Evolutionary conservation across 1,140 invertebrate species (phyloP).

Genomic region (Rhyzopertha dominica): DNA sequence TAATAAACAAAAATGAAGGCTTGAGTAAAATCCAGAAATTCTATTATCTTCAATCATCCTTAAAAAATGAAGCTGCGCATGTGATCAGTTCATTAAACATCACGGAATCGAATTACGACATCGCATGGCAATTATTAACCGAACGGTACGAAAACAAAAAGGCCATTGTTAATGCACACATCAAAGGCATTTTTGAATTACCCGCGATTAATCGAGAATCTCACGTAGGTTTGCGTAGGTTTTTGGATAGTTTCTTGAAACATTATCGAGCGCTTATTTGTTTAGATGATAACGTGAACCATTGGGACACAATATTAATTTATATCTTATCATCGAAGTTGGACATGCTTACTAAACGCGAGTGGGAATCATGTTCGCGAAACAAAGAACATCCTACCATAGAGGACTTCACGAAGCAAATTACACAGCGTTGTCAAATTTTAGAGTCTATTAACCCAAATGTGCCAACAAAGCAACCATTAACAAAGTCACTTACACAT

Average conservation of each 20-base stretch:
- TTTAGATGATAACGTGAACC: slow-evolving; percentile 2
- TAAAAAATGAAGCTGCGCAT: slow-evolving; percentile 24
- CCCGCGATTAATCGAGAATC: slow-evolving; percentile 4
- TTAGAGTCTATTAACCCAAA: slow-evolving; percentile 11
- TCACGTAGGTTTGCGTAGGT: slow-evolving; percentile 7
- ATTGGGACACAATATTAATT: slow-evolving; percentile 16
- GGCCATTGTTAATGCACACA: slow-evolving; percentile 12
- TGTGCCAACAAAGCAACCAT: no score
- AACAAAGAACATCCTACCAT: background rate
- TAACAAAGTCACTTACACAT: background rate
- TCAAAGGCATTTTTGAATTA: slow-evolving; percentile 9
- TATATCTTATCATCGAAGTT: slow-evolving; percentile 9
- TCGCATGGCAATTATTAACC: slow-evolving; percentile 11
- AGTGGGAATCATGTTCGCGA: slow-evolving; percentile 12
- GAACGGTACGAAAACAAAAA: slow-evolving; percentile 14
- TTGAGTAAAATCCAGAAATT: slow-evolving; percentile 31
- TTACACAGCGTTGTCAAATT: slow-evolving; percentile 13
- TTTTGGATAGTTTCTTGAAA: slow-evolving; percentile 12
- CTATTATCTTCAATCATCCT: slow-evolving; percentile 27
- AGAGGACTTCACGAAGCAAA: slow-evolving; percentile 7
- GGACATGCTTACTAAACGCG: background rate
- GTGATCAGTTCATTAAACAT: slow-evolving; percentile 16
- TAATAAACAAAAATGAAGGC: slow-evolving; percentile 29
- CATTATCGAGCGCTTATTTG: slow-evolving; percentile 6
- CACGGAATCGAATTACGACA: slow-evolving; percentile 9